Conservation (phyloP, 2,888 invertebrate genomes). For the Andrena camellia region DNA sequence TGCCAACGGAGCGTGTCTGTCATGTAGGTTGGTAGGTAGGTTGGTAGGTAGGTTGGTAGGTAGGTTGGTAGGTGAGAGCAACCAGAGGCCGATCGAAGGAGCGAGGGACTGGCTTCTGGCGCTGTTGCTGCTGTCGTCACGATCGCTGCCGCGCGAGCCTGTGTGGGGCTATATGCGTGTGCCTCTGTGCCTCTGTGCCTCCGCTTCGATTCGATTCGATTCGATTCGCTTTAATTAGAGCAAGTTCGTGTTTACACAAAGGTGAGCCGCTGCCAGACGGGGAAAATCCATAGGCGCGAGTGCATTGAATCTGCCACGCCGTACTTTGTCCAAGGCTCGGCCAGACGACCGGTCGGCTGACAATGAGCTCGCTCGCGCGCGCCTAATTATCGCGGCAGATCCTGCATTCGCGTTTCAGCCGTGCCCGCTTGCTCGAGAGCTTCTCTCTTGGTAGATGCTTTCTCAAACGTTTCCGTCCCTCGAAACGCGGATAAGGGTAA, state of each 20-base stretch:
- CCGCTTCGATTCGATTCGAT: slow-evolving; percentile 77
- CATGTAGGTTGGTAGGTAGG: slow-evolving; percentile 73
- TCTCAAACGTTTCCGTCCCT: neutral
- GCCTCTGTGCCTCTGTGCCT: slow-evolving; percentile 50
- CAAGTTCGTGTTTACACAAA: slow-evolving; percentile 79
- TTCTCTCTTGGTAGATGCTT: neutral
- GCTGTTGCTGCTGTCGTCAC: slow-evolving; percentile 56
- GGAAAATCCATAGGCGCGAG: slow-evolving; percentile 74
- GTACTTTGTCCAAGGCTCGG: slow-evolving; percentile 66
- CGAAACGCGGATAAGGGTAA: slow-evolving; percentile 32
- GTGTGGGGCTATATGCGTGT: slow-evolving; percentile 36
- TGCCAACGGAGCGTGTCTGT: slow-evolving; percentile 79
- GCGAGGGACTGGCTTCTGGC: slow-evolving; percentile 35
- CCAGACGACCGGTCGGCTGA: neutral
- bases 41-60: slow-evolving; percentile 71
- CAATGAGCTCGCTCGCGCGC: slow-evolving; percentile 18
- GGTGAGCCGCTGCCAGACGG: slow-evolving; percentile 64
- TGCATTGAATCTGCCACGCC: slow-evolving; percentile 68
- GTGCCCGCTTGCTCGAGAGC: neutral
- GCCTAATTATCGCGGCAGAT: slow-evolving; percentile 59
- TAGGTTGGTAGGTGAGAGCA: slow-evolving; percentile 70
- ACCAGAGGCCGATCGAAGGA: slow-evolving; percentile 67
- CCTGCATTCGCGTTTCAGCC: neutral
- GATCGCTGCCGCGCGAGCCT: slow-evolving; percentile 33
- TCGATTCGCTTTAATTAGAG: slow-evolving; percentile 81